Evolutionary conservation across 2,888 invertebrate species (phyloP), one percentile per base, ranked within the genome.

Genomic region (Luperina testacea): DNA sequence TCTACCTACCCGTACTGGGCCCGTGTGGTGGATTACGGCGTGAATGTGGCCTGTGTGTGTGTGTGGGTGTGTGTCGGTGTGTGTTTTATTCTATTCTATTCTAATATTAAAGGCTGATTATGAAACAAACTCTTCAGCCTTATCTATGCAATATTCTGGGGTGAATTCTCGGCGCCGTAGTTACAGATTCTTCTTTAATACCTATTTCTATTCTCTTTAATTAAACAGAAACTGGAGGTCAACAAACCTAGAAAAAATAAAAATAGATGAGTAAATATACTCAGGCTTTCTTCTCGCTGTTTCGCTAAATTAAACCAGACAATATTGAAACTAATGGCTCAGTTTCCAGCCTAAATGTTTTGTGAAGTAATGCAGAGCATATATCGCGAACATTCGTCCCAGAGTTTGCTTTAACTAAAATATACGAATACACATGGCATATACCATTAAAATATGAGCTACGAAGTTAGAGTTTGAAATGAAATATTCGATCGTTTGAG

Each of bases 401-500:
- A 76, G 81, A 81, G 68, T 87, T 79, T 81, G 75, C 75, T 86
- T 87, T 77, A 77, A 87, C 79, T 76, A 76, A 77, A 84, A 86
- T 84, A 84, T 81, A 87, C 81, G 81, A 79, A 86, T 84, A 81
- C 84, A 87, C 71, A 82, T 82, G 77, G 78, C 80, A 87, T 71
- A 73, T 11, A 78, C 77, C 80, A 80, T 87, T 85, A 83, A 80
- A 79, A 81, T 81, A 75, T 61, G 68, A 81, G 86, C 87, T 69
- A 84, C n/a, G 38, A 87, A 87, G 79, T 79, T 9, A 24, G 84
- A 57, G 65, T 38, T 70, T 13, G 0, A 53, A 65, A 42, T 57
- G 1, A 57, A 59, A 27, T 59, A 63, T 24, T 38, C 24, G 32
- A 32, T 32, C 32, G 24, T 53, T 17, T 17, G 2, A 71, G 11